Conservation (phyloP, 2,888 invertebrate species). For the Eilema caniola region DNA sequence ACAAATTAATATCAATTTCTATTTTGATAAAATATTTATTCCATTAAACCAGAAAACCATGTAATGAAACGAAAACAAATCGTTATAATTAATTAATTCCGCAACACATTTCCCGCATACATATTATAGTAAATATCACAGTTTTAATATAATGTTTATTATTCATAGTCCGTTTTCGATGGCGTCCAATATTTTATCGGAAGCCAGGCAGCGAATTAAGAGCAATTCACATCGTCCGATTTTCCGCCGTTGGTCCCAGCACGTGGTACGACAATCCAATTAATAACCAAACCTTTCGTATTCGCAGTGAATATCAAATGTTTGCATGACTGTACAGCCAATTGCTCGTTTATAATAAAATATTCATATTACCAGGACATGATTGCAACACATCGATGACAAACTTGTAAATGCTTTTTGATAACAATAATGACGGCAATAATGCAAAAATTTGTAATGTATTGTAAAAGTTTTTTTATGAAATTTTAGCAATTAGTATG, state of each 20-base stretch:
- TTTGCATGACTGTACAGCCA: slow-evolving; percentile 70
- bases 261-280: slow-evolving; percentile 79
- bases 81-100: neutral
- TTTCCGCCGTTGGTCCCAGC: slow-evolving; percentile 65
- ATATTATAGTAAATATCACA: slow-evolving; percentile 18
- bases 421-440: slow-evolving; percentile 13
- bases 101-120: neutral
- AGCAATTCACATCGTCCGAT: slow-evolving; percentile 78
- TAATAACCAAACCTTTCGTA: slow-evolving; percentile 83
- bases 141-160: slow-evolving; percentile 66
- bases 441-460: too few species aligned
- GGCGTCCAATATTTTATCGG: slow-evolving; percentile 72
- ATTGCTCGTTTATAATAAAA: slow-evolving; percentile 77
- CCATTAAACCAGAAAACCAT: neutral
- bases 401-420: slow-evolving; percentile 41
- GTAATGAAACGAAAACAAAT: slow-evolving; percentile 11
- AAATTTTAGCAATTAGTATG: too few species aligned
- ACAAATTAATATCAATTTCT: too few species aligned
- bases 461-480: too few species aligned
- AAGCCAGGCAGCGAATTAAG: slow-evolving; percentile 71
- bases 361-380: slow-evolving; percentile 74
- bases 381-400: slow-evolving; percentile 56
- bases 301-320: slow-evolving; percentile 81
- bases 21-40: neutral
- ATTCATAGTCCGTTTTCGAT: slow-evolving; percentile 67